Conservation (phyloP, 2,888 invertebrate species). For the Caenorhabditis afra region DNA sequence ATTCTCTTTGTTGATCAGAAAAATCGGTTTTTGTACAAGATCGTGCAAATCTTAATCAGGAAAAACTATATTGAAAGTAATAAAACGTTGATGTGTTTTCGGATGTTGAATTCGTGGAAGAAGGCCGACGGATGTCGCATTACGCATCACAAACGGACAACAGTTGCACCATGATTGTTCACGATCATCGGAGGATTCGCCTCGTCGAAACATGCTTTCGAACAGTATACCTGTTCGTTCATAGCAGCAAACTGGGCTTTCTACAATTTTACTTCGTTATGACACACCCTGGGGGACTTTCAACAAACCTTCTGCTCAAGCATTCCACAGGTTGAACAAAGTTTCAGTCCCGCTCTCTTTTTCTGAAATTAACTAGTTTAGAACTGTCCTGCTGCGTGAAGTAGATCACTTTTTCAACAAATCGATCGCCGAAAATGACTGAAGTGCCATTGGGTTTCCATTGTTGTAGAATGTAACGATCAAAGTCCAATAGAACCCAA, state of each 20-base stretch:
- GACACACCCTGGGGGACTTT: neutral
- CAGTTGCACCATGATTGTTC: slow-evolving; percentile 57
- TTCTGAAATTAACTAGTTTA: slow-evolving; percentile 45
- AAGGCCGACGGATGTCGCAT: neutral
- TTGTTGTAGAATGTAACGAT: slow-evolving; percentile 75
- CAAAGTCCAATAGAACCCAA: slow-evolving; percentile 79
- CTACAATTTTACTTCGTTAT: slow-evolving; percentile 21
- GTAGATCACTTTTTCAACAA: slow-evolving; percentile 59
- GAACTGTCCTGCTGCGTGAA: no score
- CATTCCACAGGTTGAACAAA: slow-evolving; percentile 78
- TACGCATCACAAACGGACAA: slow-evolving; percentile 53
- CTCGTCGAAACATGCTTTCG: slow-evolving; percentile 67
- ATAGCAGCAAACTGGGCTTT: slow-evolving; percentile 62
- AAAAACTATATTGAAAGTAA: slow-evolving; percentile 16
- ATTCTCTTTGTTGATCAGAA: slow-evolving; percentile 10
- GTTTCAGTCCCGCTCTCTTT: slow-evolving; percentile 63
- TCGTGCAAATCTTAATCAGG: slow-evolving; percentile 10
- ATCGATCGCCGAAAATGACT: slow-evolving; percentile 77
- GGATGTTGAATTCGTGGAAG: slow-evolving; percentile 4
- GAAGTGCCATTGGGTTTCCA: slow-evolving; percentile 76
- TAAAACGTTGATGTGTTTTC: slow-evolving; percentile 48
- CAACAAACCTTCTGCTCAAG: slow-evolving; percentile 70
- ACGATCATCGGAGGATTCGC: slow-evolving; percentile 45
- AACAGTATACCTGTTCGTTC: slow-evolving; percentile 63
- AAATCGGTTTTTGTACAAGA: slow-evolving; percentile 48